phyloP scores from a whole-genome alignment of 1,140 invertebrate genomes.

The Trichoplusia ni region DNA sequence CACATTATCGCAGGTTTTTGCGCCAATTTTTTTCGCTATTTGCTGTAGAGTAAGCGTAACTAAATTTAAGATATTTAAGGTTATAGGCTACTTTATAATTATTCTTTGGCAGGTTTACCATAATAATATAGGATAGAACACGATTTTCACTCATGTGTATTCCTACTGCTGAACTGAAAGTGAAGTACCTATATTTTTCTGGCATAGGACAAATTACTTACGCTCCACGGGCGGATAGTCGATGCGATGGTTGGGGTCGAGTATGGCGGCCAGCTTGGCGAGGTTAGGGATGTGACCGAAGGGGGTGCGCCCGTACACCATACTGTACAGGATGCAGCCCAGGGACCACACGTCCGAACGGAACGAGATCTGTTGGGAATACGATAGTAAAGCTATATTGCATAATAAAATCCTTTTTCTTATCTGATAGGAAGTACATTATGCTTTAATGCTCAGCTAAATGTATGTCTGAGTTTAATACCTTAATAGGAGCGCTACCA shows the following conservation, averaged over 20 bases:
- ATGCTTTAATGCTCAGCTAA: background rate
- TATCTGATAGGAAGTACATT: background rate
- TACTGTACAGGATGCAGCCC: slow-evolving; percentile 97
- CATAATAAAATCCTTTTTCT: too few relatives aligned
- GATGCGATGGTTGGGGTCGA: slow-evolving; percentile 88
- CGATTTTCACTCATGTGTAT: too few relatives aligned
- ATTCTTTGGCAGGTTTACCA: too few relatives aligned
- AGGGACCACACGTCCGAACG: slow-evolving; percentile 99
- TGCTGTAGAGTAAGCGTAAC: too few relatives aligned
- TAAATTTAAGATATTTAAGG: too few relatives aligned
- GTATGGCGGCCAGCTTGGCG: slow-evolving; percentile 92
- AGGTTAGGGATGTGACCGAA: slow-evolving; percentile 92
- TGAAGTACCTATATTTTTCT: too few relatives aligned
- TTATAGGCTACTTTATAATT: too few relatives aligned
- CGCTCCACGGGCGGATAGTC: slow-evolving; percentile 84
- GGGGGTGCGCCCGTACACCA: slow-evolving; percentile 95
- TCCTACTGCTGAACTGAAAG: too few relatives aligned
- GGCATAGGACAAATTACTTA: slow-evolving; percentile 53
- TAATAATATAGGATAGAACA: too few relatives aligned
- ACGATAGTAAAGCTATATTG: too few relatives aligned
- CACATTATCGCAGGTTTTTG: too few relatives aligned
- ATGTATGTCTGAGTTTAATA: slow-evolving; percentile 12
- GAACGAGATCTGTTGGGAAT: slow-evolving; percentile 95
- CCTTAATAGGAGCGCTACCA: slow-evolving; percentile 71
- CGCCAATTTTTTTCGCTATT: too few relatives aligned